Evolutionary conservation across 53 echinoderm and acorn worm genomes (phyloP).

Genomic region (Holothuria leucospilota): DNA sequence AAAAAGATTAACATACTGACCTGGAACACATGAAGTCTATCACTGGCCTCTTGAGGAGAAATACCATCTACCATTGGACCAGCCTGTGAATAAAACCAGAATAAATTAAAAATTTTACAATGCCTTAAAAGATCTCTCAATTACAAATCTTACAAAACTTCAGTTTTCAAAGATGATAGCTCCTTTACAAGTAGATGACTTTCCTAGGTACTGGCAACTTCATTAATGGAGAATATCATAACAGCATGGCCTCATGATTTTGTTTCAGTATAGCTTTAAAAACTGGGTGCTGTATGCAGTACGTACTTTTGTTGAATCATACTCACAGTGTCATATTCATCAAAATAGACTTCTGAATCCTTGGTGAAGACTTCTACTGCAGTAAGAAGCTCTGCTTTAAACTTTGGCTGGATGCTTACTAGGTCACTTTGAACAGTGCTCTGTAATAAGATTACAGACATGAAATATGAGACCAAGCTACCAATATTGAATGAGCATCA

Average conservation of each 20-base stretch:
- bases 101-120: background rate
- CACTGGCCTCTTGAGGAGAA: slow-evolving; percentile 95
- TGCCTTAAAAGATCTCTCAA: no score
- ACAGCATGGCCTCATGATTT: no score
- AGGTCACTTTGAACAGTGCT: slow-evolving; percentile 78
- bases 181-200: no score
- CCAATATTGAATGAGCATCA: no score
- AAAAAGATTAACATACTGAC: slow-evolving; percentile 15
- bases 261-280: no score
- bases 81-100: slow-evolving; percentile 49
- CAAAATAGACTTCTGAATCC: slow-evolving; percentile 69
- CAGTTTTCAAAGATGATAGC: no score
- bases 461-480: background rate
- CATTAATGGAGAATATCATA: no score
- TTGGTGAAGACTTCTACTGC: slow-evolving; percentile 76
- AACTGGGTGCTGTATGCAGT: no score
- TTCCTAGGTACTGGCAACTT: no score
- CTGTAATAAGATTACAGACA: slow-evolving; percentile 21
- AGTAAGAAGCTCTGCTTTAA: slow-evolving; percentile 81
- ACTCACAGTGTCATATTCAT: slow-evolving; percentile 81
- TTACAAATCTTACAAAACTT: no score
- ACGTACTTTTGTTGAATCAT: background rate
- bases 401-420: slow-evolving; percentile 90
- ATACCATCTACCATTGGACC: slow-evolving; percentile 97
- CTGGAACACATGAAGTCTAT: slow-evolving; percentile 95